phyloP scores from a whole-genome alignment of 2,113 vertebrate genomes.

The Trochalopteron elliotii region DNA sequence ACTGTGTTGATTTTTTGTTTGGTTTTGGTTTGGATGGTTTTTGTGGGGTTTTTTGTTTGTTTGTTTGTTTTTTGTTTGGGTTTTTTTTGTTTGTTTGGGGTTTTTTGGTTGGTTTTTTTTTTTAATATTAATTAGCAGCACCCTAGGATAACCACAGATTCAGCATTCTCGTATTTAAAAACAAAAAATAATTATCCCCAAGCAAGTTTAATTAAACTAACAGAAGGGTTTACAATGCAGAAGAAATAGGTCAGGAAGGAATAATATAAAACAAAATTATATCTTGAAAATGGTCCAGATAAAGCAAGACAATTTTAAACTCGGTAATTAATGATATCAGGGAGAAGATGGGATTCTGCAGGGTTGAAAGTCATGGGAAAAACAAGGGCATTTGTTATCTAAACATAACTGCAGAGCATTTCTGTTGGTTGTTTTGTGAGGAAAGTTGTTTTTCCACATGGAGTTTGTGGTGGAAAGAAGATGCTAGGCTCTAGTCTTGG shows the following conservation, averaged over 20 bases:
- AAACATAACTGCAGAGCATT: background rate
- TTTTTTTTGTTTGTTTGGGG: background rate
- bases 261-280: slow-evolving; percentile 37
- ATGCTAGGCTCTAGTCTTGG: background rate
- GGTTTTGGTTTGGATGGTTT: no score
- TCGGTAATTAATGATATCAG: slow-evolving; percentile 20
- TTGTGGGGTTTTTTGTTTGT: no score
- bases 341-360: background rate
- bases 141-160: background rate
- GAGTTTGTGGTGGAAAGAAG: background rate
- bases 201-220: slow-evolving; percentile 47
- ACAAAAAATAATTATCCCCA: slow-evolving; percentile 14
- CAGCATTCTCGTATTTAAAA: background rate
- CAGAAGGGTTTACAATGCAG: slow-evolving; percentile 8
- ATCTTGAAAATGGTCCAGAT: slow-evolving; percentile 48
- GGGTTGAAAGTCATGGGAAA: slow-evolving; percentile 46
- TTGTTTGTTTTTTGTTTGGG: background rate
- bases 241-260: slow-evolving; percentile 51
- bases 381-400: background rate
- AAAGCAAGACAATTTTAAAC: slow-evolving; percentile 47
- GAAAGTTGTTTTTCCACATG: background rate
- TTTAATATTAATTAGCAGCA: background rate
- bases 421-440: background rate
- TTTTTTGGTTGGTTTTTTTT: background rate
- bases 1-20: background rate